Conservation (phyloP, 2,113 vertebrate genomes). For the Ctenodactylus gundi region DNA sequence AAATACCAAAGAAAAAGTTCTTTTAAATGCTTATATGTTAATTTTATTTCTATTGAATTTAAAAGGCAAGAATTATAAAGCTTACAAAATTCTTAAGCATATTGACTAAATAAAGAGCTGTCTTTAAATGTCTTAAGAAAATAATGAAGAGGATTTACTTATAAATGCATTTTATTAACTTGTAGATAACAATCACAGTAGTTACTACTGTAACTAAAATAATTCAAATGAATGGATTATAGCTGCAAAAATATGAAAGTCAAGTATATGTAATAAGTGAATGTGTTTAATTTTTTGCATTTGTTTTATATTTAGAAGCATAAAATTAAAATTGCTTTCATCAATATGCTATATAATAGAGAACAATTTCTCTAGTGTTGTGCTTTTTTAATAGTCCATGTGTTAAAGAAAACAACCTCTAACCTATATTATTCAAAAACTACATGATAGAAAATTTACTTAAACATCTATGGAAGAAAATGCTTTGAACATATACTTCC, state of each 20-base stretch:
- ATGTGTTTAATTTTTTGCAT: not conserved
- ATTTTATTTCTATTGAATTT: not conserved
- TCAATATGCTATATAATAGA: not conserved
- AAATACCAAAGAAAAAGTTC: not conserved
- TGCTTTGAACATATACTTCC: not conserved
- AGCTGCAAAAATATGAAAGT: not conserved
- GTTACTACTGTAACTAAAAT: not conserved
- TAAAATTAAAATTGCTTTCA: not conserved
- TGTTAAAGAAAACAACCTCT: not conserved
- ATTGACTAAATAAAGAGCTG: slow-evolving; percentile 20
- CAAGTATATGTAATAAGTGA: not conserved
- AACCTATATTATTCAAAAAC: not conserved
- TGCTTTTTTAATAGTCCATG: not conserved
- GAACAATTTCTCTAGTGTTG: not conserved
- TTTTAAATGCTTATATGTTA: not conserved
- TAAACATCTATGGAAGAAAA: not conserved
- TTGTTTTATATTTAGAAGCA: not conserved
- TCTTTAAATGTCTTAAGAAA: not conserved
- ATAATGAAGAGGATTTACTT: too few relatives aligned
- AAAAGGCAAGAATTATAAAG: not conserved
- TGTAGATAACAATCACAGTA: not conserved
- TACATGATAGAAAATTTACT: not conserved
- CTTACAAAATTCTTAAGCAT: not conserved
- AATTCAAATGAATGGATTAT: not conserved
- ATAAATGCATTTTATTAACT: not conserved